Evolutionary conservation across 2,888 invertebrate genomes (phyloP).

Genomic region (Bursaphelenchus okinawaensis): DNA sequence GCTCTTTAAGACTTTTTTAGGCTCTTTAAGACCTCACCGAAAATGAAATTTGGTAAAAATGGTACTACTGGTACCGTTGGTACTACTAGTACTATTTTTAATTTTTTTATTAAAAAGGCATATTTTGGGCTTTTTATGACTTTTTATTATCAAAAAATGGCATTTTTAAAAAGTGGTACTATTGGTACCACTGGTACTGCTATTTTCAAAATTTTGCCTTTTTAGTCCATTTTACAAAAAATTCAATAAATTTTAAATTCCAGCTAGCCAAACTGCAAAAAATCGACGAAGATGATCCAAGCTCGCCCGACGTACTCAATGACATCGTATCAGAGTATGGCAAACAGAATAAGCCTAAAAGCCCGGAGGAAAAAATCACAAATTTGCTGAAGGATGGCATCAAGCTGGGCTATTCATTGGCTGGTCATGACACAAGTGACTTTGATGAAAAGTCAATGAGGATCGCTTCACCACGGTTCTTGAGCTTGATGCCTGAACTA

Average conservation of each 20-base stretch:
- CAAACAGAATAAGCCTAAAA: not conserved
- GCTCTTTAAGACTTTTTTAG: too few species aligned
- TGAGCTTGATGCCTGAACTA: slow-evolving; percentile 41
- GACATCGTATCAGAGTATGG: not conserved
- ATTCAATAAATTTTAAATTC: not conserved
- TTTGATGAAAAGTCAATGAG: slow-evolving; percentile 27
- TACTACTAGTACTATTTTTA: too few species aligned
- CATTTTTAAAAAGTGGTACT: too few species aligned
- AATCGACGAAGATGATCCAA: not conserved
- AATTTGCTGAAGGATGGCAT: slow-evolving; percentile 20
- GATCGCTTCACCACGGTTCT: slow-evolving; percentile 37
- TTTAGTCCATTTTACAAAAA: too few species aligned
- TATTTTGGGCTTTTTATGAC: too few species aligned
- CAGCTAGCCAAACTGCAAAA: not conserved
- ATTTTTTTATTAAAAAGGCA: too few species aligned
- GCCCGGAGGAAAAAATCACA: not conserved
- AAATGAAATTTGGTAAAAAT: too few species aligned
- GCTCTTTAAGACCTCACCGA: too few species aligned
- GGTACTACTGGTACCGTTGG: too few species aligned
- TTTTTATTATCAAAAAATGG: too few species aligned
- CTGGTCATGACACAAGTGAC: slow-evolving; percentile 25
- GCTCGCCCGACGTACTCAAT: not conserved
- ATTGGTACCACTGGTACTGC: too few species aligned
- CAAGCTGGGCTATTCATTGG: slow-evolving; percentile 27
- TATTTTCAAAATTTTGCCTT: too few species aligned